Evolutionary conservation across 2,888 invertebrate genomes (phyloP).

Genomic region (Zygogramma bicolorata): DNA sequence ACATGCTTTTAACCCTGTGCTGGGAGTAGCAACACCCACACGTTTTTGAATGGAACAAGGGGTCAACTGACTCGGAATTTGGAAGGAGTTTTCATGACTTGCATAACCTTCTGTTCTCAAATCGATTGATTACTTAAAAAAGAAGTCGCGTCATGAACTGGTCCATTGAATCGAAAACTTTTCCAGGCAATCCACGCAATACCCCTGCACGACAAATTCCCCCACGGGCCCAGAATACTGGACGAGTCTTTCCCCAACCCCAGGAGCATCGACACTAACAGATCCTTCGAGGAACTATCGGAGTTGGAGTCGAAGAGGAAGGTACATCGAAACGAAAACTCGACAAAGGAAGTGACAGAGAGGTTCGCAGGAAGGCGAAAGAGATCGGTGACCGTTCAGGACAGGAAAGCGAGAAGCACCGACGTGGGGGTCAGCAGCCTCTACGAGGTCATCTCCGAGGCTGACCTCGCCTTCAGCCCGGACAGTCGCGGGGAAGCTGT

Average conservation of each 20-base stretch:
- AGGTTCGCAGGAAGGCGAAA: conserved; percentile 69
- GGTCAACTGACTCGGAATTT: too few relatives aligned
- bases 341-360: conserved; percentile 15
- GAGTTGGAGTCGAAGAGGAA: conserved; percentile 3
- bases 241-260: conserved; percentile 71
- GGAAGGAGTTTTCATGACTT: too few relatives aligned
- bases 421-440: conserved; percentile 91
- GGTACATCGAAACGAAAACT: conserved; percentile 17
- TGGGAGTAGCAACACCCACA: too few relatives aligned
- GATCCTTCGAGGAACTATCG: background rate
- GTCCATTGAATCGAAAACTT: background rate
- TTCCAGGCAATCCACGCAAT: conserved; percentile 61
- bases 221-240: conserved; percentile 82
- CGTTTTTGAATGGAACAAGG: too few relatives aligned
- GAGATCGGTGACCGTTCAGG: conserved; percentile 75
- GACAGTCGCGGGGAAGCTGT: conserved; percentile 84
- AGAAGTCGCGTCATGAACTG: too few relatives aligned
- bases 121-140: too few relatives aligned
- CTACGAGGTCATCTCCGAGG: conserved; percentile 91
- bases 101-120: too few relatives aligned
- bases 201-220: conserved; percentile 76
- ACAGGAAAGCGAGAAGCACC: conserved; percentile 79
- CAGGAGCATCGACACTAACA: conserved; percentile 61
- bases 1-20: too few relatives aligned
- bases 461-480: conserved; percentile 90